A percentile compares a stretch with the other conserved stretches of the same genome.
Conservation (phyloP, 2,888 invertebrate species). For the Perizoma flavofasciatum region DNA sequence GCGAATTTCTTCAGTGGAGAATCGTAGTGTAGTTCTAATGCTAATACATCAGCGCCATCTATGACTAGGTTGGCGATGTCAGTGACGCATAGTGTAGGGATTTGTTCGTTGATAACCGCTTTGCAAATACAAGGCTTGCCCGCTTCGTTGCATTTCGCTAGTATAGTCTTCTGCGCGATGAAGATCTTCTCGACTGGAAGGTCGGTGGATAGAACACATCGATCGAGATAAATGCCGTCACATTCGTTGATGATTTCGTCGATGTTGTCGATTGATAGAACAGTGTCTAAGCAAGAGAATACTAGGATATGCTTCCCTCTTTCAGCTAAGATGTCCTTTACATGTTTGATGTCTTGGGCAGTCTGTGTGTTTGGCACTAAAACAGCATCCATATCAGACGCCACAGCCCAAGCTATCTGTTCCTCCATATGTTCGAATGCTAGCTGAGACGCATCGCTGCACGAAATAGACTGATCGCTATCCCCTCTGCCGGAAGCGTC, state of each 20-base stretch:
- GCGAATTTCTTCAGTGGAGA: conserved; percentile 68
- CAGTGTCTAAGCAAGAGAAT: conserved; percentile 68
- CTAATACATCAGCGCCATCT: conserved; percentile 95
- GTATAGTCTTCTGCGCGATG: conserved; percentile 93
- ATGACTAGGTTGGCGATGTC: conserved; percentile 96
- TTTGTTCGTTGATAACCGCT: conserved; percentile 92
- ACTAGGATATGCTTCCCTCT: conserved; percentile 74
- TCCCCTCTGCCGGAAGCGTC: conserved; percentile 66
- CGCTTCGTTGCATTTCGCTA: conserved; percentile 91
- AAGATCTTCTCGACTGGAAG: conserved; percentile 94
- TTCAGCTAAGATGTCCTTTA: conserved; percentile 60
- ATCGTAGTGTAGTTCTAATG: conserved; percentile 86
- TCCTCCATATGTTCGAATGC: conserved; percentile 87
- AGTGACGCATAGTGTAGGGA: conserved; percentile 89
- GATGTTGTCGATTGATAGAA: conserved; percentile 73
- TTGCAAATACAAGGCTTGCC: conserved; percentile 96
- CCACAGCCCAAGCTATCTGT: conserved; percentile 74
- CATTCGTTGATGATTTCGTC: conserved; percentile 90
- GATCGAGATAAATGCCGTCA: conserved; percentile 95
- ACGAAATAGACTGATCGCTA: conserved; percentile 64
- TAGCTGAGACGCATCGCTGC: conserved; percentile 85
- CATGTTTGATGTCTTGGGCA: conserved; percentile 57
- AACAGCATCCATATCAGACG: conserved; percentile 71
- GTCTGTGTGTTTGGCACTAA: conserved; percentile 65
- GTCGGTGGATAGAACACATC: conserved; percentile 93